A percentile compares a stretch with the other conserved stretches of the same genome.
phyloP scores from a whole-genome alignment of 2,888 invertebrate species.

The Volucella bombylans region DNA sequence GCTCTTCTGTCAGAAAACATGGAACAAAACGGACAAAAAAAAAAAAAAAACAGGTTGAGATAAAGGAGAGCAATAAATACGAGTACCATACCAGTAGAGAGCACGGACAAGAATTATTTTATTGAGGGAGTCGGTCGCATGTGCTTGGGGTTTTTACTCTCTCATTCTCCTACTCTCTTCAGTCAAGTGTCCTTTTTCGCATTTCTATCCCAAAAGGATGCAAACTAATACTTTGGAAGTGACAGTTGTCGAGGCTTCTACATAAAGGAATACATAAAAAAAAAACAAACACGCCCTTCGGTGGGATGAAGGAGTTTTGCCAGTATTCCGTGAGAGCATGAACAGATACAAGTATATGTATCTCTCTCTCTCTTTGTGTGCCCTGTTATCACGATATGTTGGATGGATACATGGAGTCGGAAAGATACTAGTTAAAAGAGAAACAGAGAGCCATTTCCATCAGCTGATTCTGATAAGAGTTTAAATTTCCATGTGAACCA shows the following conservation, averaged over 20 bases:
- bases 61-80: slow-evolving; percentile 9
- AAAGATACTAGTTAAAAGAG: slow-evolving; percentile 11
- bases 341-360: neutral
- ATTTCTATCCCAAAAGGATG: slow-evolving; percentile 5
- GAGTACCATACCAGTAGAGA: neutral
- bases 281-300: slow-evolving; percentile 67
- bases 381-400: slow-evolving; percentile 45
- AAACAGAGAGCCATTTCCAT: slow-evolving; percentile 28
- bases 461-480: slow-evolving; percentile 70
- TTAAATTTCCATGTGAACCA: slow-evolving; percentile 8
- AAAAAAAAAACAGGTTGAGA: neutral
- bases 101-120: slow-evolving; percentile 43
- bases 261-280: slow-evolving; percentile 9
- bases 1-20: slow-evolving; percentile 46
- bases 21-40: neutral
- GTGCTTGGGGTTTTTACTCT: neutral
- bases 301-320: neutral
- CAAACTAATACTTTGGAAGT: slow-evolving; percentile 21
- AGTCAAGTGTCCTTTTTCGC: slow-evolving; percentile 7
- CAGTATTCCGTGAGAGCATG: slow-evolving; percentile 1
- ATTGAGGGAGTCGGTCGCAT: slow-evolving; percentile 35
- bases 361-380: slow-evolving; percentile 15
- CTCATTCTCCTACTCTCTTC: slow-evolving; percentile 22
- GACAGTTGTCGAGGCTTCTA: slow-evolving; percentile 33
- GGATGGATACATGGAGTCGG: neutral